Conservation (phyloP, 1,140 invertebrate genomes). For the Pogonognathellus flavescens region DNA sequence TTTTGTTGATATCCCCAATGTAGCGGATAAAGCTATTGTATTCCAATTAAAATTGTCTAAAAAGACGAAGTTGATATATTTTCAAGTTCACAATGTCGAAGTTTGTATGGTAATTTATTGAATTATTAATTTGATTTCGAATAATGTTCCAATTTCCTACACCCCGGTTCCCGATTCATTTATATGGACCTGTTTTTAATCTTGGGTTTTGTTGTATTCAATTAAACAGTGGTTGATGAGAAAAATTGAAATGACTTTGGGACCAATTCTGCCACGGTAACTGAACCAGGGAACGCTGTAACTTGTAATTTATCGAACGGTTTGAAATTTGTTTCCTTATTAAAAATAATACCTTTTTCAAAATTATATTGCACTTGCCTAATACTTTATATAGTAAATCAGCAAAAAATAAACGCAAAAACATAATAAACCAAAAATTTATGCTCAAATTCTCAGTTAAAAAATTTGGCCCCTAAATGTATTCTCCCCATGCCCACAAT, state of each 20-base stretch:
- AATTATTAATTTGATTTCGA: not conserved
- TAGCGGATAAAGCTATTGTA: constrained; percentile 74
- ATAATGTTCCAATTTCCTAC: not conserved
- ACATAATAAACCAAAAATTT: no score
- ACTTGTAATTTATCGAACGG: no score
- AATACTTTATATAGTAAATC: no score
- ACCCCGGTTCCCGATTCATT: not conserved
- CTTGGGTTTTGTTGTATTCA: constrained; percentile 58
- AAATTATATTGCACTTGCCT: no score
- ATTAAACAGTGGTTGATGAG: constrained; percentile 66
- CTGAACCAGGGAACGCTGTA: not conserved
- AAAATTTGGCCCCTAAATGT: no score
- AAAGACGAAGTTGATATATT: constrained; percentile 61
- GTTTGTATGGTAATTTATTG: constrained; percentile 65
- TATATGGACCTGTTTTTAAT: constrained; percentile 55
- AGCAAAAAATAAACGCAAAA: no score
- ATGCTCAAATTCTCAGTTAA: no score
- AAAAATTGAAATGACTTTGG: constrained; percentile 65
- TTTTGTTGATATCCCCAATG: constrained; percentile 72
- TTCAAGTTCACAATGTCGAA: constrained; percentile 65
- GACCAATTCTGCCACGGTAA: constrained; percentile 49
- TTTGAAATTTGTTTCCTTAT: no score
- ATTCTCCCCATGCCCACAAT: no score
- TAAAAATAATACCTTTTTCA: no score
- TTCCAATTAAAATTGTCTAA: constrained; percentile 65